Evolutionary conservation across 2,113 vertebrate species (phyloP).

Genomic region (Centropus unirufus): DNA sequence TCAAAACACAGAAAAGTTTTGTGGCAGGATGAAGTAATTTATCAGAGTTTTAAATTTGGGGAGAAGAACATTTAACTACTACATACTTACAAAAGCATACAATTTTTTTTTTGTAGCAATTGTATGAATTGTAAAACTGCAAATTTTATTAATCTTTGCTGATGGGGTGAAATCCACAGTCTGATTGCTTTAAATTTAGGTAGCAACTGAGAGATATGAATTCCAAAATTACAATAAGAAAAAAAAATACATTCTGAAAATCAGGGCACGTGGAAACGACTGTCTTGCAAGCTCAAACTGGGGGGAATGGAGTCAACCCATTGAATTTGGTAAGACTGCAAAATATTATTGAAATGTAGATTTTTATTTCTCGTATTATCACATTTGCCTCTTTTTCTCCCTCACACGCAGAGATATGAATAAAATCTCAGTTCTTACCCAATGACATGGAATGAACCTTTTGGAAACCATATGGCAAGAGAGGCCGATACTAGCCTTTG

Average conservation of each 20-base stretch:
- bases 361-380: background rate
- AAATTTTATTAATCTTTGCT: background rate
- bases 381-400: background rate
- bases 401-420: background rate
- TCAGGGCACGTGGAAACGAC: background rate
- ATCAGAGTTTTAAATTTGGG: background rate
- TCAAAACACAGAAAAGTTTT: background rate
- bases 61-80: background rate
- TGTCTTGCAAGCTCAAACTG: background rate
- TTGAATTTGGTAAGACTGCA: conserved; percentile 49
- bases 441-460: background rate
- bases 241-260: conserved; percentile 11
- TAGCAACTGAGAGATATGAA: background rate
- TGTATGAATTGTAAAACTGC: background rate
- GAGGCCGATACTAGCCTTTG: background rate
- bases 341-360: background rate
- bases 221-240: conserved; percentile 10
- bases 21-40: background rate
- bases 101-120: background rate
- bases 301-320: conserved; percentile 61
- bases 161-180: background rate
- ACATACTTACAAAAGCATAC: background rate
- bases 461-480: background rate
- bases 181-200: conserved; percentile 31
- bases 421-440: background rate